Conservation (phyloP, 64 coral and sea anemone genomes). For the Acropora tenuis region DNA sequence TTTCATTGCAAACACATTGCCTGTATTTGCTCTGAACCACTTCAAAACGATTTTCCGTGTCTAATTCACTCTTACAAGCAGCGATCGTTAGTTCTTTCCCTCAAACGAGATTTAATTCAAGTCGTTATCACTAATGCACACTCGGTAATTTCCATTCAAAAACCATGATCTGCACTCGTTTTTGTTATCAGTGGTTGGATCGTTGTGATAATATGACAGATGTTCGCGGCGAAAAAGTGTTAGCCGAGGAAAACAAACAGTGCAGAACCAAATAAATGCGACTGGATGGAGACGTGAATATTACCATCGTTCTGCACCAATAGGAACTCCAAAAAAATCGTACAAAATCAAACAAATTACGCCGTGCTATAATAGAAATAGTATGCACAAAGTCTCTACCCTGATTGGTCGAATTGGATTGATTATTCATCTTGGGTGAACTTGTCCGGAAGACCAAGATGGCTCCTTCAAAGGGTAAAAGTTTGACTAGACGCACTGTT, state of each 20-base stretch:
- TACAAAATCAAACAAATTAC: neutral
- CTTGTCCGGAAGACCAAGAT: slow-evolving; percentile 81
- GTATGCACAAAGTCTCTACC: neutral
- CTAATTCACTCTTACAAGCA: neutral
- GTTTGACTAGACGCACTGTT: slow-evolving; percentile 1
- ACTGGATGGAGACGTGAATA: neutral
- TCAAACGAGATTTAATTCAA: neutral
- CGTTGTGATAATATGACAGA: slow-evolving; percentile 16
- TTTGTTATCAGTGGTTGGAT: neutral
- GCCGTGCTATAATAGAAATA: neutral
- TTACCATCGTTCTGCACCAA: slow-evolving; percentile 15
- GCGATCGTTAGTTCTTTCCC: neutral
- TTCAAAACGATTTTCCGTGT: slow-evolving; percentile 1
- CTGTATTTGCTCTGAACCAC: neutral
- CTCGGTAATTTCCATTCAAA: neutral
- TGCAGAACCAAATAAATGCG: slow-evolving; percentile 22
- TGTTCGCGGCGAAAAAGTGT: slow-evolving; percentile 19
- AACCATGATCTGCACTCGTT: neutral
- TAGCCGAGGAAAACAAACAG: neutral
- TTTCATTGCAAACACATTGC: neutral
- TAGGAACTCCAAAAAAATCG: slow-evolving; percentile 18
- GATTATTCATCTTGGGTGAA: slow-evolving; percentile 80
- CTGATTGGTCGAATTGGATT: slow-evolving; percentile 83
- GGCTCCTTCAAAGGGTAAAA: slow-evolving; percentile 93
- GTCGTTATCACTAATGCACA: neutral